Conservation (phyloP, 2,797 vertebrate genomes). For the Channa striata region DNA sequence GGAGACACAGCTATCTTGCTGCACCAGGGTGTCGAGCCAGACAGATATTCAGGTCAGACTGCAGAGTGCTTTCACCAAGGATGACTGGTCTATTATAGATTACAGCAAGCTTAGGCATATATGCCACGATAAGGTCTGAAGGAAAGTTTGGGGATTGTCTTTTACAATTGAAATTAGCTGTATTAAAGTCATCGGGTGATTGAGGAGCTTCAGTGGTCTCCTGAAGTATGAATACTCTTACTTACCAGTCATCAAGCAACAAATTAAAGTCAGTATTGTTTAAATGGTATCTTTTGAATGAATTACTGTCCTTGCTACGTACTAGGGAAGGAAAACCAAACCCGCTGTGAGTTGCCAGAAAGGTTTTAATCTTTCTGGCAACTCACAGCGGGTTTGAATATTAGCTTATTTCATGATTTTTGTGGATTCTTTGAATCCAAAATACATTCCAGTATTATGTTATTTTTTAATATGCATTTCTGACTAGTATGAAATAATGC, state of each 20-base stretch:
- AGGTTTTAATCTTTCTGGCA: too few relatives aligned
- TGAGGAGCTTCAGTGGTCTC: not conserved
- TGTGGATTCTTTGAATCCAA: too few relatives aligned
- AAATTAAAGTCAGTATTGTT: not conserved
- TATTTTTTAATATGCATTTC: too few relatives aligned
- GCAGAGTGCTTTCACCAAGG: conserved; percentile 63
- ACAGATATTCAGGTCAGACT: conserved; percentile 71
- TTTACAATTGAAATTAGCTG: conserved; percentile 7
- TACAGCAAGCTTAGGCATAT: conserved; percentile 39
- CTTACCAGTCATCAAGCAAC: not conserved
- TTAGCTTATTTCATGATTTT: too few relatives aligned
- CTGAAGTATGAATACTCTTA: not conserved
- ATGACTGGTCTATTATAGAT: conserved; percentile 64
- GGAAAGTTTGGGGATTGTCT: conserved; percentile 21
- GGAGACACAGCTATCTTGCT: conserved; percentile 64
- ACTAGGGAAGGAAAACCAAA: too few relatives aligned
- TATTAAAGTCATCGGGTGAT: not conserved
- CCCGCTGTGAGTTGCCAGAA: too few relatives aligned
- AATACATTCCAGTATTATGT: too few relatives aligned
- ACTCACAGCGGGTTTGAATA: too few relatives aligned
- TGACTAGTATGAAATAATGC: not conserved
- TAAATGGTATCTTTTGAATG: conserved; percentile 2
- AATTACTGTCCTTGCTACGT: not conserved
- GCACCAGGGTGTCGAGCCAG: conserved; percentile 60
- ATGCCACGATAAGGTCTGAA: conserved; percentile 17